A percentile compares a stretch with the other conserved stretches of the same genome.
Evolutionary conservation across 2,888 invertebrate genomes (phyloP).

Genomic region (Mycalesis mineus): DNA sequence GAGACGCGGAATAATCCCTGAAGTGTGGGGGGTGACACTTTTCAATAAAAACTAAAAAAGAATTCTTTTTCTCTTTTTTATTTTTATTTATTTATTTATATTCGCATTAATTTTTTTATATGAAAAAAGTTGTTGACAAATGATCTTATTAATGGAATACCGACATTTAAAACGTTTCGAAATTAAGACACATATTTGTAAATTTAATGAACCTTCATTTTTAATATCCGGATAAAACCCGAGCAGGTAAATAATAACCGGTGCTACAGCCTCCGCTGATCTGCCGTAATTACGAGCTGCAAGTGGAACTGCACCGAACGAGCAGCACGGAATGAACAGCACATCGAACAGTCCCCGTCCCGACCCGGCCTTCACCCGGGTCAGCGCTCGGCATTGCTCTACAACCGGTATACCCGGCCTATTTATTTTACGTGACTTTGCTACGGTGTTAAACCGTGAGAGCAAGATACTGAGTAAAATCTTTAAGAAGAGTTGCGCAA

Average conservation of each 20-base stretch:
- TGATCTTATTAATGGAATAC: too few relatives aligned
- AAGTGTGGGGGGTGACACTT: too few relatives aligned
- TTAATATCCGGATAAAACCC: neutral
- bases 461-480: too few relatives aligned
- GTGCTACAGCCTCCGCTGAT: neutral
- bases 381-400: constrained; percentile 12
- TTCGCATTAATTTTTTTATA: too few relatives aligned
- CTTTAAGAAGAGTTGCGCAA: too few relatives aligned
- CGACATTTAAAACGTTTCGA: too few relatives aligned
- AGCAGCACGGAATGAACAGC: constrained; percentile 10
- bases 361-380: constrained; percentile 29
- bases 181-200: too few relatives aligned
- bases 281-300: neutral
- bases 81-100: too few relatives aligned
- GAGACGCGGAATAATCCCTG: too few relatives aligned
- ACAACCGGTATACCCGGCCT: constrained; percentile 1
- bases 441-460: neutral
- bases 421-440: neutral
- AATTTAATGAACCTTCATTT: neutral
- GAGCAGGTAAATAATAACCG: neutral
- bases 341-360: constrained; percentile 5
- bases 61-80: too few relatives aligned
- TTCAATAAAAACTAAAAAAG: too few relatives aligned
- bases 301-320: neutral
- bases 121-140: too few relatives aligned